phyloP scores from a whole-genome alignment of 2,888 invertebrate genomes.

The Melanargia galathea region DNA sequence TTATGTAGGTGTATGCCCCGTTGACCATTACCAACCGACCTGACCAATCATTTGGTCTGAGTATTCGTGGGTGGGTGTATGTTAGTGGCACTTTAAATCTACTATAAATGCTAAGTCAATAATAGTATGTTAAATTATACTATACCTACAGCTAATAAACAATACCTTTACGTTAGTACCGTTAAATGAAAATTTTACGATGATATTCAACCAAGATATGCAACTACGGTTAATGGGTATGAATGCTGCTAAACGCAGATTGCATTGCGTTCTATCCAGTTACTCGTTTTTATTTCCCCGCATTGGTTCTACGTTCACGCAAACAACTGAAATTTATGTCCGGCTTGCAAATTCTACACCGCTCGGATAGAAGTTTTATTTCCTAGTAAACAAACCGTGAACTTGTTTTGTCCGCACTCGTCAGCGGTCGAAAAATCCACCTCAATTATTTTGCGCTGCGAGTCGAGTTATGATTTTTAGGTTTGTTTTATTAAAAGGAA shows the following conservation, averaged over 20 bases:
- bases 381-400: not conserved
- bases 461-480: not conserved
- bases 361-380: conserved; percentile 9
- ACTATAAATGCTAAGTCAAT: too few species aligned
- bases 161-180: too few species aligned
- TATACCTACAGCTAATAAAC: too few species aligned
- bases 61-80: too few species aligned
- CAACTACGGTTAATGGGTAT: too few species aligned
- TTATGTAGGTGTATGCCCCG: too few species aligned
- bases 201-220: not conserved
- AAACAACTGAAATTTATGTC: conserved; percentile 12
- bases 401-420: not conserved
- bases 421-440: conserved; percentile 9
- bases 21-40: too few species aligned
- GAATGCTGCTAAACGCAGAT: too few species aligned
- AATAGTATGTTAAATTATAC: too few species aligned
- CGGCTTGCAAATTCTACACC: conserved; percentile 1
- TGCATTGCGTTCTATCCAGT: too few species aligned
- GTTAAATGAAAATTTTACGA: not conserved
- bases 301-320: not conserved
- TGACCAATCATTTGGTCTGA: too few species aligned
- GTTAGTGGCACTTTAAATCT: too few species aligned
- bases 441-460: conserved; percentile 6
- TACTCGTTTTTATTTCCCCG: not conserved
- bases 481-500: not conserved